Conservation (phyloP, 1,140 invertebrate genomes). For the Leptoteleia sp. region DNA sequence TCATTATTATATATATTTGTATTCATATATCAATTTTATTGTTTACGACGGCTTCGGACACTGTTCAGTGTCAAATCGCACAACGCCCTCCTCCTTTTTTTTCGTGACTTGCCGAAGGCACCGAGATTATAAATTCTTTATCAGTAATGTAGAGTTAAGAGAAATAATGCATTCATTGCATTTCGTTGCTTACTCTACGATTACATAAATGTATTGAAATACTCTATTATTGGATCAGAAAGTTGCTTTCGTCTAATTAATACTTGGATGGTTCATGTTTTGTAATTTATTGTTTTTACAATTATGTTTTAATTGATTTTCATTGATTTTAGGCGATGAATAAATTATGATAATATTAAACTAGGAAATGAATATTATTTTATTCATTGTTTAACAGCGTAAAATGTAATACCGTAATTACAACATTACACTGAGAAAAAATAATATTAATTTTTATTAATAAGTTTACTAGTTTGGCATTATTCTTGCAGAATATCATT, state of each 20-base stretch:
- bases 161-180: constrained; percentile 8
- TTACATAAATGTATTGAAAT: constrained; percentile 13
- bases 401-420: no score
- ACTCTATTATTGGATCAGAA: constrained; percentile 12
- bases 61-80: constrained; percentile 49
- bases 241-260: no score
- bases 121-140: constrained; percentile 45
- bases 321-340: no score
- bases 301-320: no score
- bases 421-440: no score
- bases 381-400: no score
- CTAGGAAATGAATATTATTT: no score
- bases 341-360: no score
- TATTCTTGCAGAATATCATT: no score
- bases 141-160: constrained; percentile 12
- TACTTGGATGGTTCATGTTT: neutral
- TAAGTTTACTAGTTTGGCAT: no score
- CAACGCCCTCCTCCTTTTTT: constrained; percentile 38
- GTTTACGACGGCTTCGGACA: constrained; percentile 58
- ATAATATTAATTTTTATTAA: no score
- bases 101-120: constrained; percentile 60
- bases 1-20: constrained; percentile 52
- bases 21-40: constrained; percentile 52
- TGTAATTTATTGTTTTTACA: constrained; percentile 1
- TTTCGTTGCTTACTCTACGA: constrained; percentile 30